Evolutionary conservation across 1,140 invertebrate genomes (phyloP), one percentile per base, ranked within the genome.

Genomic region (Mizuhopecten yessoensis): DNA sequence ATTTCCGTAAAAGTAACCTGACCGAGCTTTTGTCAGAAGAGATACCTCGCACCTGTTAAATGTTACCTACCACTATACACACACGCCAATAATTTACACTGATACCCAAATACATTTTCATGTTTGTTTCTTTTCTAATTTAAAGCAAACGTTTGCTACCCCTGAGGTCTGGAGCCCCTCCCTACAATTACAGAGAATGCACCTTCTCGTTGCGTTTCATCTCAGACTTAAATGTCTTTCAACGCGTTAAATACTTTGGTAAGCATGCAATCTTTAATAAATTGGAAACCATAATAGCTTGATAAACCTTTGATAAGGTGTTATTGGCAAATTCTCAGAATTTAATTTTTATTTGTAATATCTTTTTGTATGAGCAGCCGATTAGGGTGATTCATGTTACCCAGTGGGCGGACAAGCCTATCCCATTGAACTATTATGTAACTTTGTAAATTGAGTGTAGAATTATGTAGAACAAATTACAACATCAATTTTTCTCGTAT

Each of bases 291-390:
- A 75, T 75, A 29, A 75, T 29, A n/a, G 57, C n/a, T n/a, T n/a
- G 29, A 75, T 75, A 75, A 75, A 75, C 57, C 57, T 75, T n/a
- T 75, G 57, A 75, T 75, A 75, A 75, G 57, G n/a, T 75, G 1
- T 75, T 5, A n/a, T n/a, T 75, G 57, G 57, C 57, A 75, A 75
- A 75, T n/a, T 75, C 57, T n/a, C 57, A 75, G 29, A n/a, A 75
- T 29, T 49, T 29, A 29, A 29, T 75, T 75, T 75, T 75, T 75
- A 29, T n/a, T 75, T 75, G 23, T 29, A 17, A 75, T 75, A 75
- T 75, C 5, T 7, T 75, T 75, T 75, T 75, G n/a, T 29, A 29
- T 5, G n/a, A 29, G 42, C 9, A 13, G 9, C 9, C 57, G n/a
- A 13, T 23, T n/a, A 75, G n/a, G 23, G 1, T n/a, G 57, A 29